These are phyloP conservation scores for Spinibarbus caldwelli DNA, from an alignment of 2,797 vertebrate species.

Conservation along the genomic window DNA sequence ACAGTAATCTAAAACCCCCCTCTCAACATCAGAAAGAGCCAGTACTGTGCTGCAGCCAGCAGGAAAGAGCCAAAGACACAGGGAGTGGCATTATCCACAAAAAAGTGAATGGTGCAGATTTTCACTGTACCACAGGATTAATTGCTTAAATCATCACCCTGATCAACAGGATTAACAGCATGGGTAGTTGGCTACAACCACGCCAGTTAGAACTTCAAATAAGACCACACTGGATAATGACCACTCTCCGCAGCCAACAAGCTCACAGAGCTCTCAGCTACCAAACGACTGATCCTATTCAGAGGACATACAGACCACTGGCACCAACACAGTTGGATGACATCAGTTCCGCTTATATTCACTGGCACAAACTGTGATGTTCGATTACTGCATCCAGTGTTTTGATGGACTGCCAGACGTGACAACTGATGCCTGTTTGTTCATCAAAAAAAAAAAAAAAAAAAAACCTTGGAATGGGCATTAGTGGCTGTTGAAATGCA, in stretches of 20 bases:
- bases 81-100: not conserved
- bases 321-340: constrained; percentile 24
- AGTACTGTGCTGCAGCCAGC: not conserved
- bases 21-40: not conserved
- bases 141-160: constrained; percentile 22
- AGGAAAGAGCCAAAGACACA: not conserved
- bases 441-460: not conserved
- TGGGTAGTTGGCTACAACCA: not conserved
- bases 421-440: constrained; percentile 15
- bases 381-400: not conserved
- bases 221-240: constrained; percentile 18
- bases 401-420: constrained; percentile 20
- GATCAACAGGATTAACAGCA: constrained; percentile 9
- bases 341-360: constrained; percentile 22
- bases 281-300: constrained; percentile 37
- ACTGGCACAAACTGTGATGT: constrained; percentile 18
- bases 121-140: constrained; percentile 19
- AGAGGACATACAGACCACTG: constrained; percentile 37
- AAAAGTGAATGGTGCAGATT: not conserved
- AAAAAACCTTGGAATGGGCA: not conserved
- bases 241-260: constrained; percentile 12
- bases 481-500: not conserved
- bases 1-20: not conserved
- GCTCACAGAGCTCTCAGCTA: constrained; percentile 24
- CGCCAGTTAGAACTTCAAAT: not conserved